Conservation (phyloP, 2,113 vertebrate genomes). For the Oryctolagus cuniculus region DNA sequence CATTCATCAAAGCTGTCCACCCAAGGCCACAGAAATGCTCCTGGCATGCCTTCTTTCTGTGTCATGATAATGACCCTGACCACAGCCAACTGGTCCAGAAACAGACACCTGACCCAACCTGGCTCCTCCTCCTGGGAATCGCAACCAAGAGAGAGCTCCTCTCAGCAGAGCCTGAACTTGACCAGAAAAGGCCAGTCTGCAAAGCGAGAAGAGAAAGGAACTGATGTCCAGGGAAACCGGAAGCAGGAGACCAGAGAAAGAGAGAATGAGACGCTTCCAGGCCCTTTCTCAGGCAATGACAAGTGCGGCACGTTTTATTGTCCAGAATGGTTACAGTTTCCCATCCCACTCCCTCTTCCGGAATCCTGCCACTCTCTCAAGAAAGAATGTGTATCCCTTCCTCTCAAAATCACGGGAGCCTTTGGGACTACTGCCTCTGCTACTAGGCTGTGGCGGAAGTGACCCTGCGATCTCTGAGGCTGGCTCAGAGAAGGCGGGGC, state of each 20-base stretch:
- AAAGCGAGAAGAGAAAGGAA: neutral
- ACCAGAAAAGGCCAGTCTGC: neutral
- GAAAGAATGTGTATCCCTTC: neutral
- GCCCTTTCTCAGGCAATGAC: neutral
- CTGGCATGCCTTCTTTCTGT: neutral
- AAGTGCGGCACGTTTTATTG: neutral
- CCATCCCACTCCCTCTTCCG: neutral
- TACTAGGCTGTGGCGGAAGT: neutral
- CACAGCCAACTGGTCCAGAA: neutral
- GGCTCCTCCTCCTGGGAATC: neutral
- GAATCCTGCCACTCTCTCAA: neutral
- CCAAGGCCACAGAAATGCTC: neutral
- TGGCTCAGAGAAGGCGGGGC: accelerated
- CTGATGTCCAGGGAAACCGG: neutral
- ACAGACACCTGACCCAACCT: neutral
- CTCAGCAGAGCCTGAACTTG: neutral
- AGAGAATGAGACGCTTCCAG: neutral
- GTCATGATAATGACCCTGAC: neutral
- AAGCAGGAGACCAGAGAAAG: neutral
- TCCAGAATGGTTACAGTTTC: neutral
- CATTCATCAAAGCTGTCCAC: neutral
- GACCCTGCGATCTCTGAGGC: neutral
- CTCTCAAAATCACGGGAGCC: neutral
- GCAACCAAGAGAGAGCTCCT: neutral
- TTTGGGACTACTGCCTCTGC: neutral